Conservation (phyloP, 2,888 invertebrate species). For the Lasioglossum calceatum region DNA sequence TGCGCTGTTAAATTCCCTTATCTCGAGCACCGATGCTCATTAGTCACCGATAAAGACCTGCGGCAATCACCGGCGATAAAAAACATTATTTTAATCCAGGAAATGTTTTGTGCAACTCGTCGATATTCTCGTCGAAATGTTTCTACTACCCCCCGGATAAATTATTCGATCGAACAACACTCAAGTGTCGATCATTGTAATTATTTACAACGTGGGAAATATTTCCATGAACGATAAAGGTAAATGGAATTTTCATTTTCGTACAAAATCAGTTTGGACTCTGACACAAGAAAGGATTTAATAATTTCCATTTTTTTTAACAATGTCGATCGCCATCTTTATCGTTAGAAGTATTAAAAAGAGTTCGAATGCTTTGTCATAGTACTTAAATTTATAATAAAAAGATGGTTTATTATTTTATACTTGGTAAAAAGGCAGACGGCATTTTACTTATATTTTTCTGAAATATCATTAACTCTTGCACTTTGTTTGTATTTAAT, state of each 20-base stretch:
- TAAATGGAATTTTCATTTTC: no score
- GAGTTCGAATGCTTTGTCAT: no score
- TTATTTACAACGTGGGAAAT: not conserved
- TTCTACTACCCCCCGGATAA: not conserved
- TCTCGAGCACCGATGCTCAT: conserved; percentile 29
- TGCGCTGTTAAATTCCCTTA: conserved; percentile 19
- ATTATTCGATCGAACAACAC: not conserved
- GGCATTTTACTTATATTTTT: not conserved
- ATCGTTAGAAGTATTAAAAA: no score
- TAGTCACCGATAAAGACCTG: conserved; percentile 30
- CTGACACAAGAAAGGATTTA: no score
- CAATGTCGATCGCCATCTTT: no score
- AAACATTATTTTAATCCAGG: conserved; percentile 3
- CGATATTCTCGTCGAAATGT: not conserved
- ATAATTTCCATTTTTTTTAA: no score
- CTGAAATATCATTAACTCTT: not conserved
- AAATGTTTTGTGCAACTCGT: not conserved
- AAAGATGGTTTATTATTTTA: no score
- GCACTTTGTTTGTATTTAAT: not conserved
- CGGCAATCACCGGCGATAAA: conserved; percentile 5
- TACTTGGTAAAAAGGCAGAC: not conserved
- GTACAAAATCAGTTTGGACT: no score
- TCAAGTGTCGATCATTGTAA: not conserved
- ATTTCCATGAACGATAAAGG: not conserved
- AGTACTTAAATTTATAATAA: no score